A percentile compares a stretch with the other conserved stretches of the same genome.
These are phyloP conservation scores for Podocnemis expansa DNA, from an alignment of 2,113 vertebrate genomes.

Conservation along the genomic window DNA sequence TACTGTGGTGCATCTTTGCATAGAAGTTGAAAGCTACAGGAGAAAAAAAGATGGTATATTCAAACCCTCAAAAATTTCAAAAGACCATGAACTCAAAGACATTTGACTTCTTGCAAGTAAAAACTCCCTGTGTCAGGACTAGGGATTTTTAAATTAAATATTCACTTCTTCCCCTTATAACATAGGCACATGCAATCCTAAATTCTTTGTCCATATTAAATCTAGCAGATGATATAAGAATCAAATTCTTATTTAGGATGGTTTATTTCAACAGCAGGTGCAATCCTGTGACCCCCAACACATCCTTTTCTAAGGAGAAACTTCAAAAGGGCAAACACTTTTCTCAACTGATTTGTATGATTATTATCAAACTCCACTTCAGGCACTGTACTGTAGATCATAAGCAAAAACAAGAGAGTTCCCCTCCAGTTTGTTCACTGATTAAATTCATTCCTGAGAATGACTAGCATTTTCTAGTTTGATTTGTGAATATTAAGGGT, in stretches of 20 bases:
- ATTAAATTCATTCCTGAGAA: constrained; percentile 31
- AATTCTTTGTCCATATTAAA: background rate
- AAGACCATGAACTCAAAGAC: background rate
- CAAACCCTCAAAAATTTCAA: background rate
- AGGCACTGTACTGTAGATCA: background rate
- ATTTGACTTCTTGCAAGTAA: background rate
- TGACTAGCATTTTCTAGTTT: background rate
- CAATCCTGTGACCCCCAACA: background rate
- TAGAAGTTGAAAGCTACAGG: background rate
- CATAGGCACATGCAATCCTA: background rate
- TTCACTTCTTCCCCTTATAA: background rate
- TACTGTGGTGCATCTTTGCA: background rate
- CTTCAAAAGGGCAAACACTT: background rate
- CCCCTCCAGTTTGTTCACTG: background rate
- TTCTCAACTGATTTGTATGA: background rate
- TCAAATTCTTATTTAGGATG: background rate
- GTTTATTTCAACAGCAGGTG: background rate
- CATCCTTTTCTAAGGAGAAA: background rate
- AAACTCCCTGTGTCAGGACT: background rate
- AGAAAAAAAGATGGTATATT: background rate
- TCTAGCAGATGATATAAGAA: background rate
- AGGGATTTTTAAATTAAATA: background rate
- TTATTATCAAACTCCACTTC: background rate
- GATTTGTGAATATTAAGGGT: background rate
- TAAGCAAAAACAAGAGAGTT: background rate